phyloP scores from a whole-genome alignment of 1,140 invertebrate species.

The Bradynema listronoti region DNA sequence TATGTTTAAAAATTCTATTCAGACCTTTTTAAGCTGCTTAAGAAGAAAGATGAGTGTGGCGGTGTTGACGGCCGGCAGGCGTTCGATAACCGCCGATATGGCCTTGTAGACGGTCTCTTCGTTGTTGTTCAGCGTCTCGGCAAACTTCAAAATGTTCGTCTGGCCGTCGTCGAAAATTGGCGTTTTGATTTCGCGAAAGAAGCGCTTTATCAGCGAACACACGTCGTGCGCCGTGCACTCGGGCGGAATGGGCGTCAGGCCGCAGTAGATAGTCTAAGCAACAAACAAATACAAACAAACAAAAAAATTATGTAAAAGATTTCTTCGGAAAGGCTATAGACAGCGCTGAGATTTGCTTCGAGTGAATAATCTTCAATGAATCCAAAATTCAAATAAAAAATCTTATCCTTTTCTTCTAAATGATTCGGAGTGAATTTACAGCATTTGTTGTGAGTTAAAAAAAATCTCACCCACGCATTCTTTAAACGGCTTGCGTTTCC shows the following conservation, averaged over 20 bases:
- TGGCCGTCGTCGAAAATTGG: constrained; percentile 19
- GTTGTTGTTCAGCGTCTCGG: too few species aligned
- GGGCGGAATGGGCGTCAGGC: constrained; percentile 16
- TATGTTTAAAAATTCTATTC: too few species aligned
- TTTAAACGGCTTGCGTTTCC: constrained; percentile 19
- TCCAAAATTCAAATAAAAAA: neutral
- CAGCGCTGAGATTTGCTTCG: neutral
- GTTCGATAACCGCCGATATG: too few species aligned
- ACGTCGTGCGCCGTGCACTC: constrained; percentile 23
- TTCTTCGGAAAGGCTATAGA: neutral
- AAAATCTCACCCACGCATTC: constrained; percentile 17
- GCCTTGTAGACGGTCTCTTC: too few species aligned
- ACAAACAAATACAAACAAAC: neutral
- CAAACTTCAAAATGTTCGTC: constrained; percentile 27
- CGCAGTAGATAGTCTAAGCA: constrained; percentile 16
- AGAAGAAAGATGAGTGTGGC: too few species aligned
- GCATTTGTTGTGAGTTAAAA: neutral
- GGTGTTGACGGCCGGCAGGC: too few species aligned
- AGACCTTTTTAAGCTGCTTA: too few species aligned
- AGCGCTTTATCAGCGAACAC: constrained; percentile 31
- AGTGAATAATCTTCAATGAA: neutral
- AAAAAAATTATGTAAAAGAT: neutral
- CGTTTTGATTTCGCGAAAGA: constrained; percentile 24
- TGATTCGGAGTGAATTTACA: neutral
- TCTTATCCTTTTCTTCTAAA: neutral